Evolutionary conservation across 2,797 vertebrate genomes (phyloP), one percentile per base, ranked within the genome.

Genomic region (Schizopygopsis malacanthus): DNA sequence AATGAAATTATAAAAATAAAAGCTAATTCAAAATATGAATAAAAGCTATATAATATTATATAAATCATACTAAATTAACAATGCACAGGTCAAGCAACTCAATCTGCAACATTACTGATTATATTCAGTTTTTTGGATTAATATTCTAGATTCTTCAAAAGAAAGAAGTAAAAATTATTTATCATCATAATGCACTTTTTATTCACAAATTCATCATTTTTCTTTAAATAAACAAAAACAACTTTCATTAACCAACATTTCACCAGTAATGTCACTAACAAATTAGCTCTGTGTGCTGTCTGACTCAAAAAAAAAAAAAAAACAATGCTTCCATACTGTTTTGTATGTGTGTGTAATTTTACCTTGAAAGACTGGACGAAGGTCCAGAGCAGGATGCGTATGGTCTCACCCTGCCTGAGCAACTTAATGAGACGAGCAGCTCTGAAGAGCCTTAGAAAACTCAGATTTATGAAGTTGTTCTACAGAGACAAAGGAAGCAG

Each of bases 361-460:
- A 98, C 97, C 97, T 99, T 98, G 92, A 99, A 98, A 67, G 98
- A 98, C 88, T 98, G 97, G 82, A 98, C 97, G 54, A 99, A 99
- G 88, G 98, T 98, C 98, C 98, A 99, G 86, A 99, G 97, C 83
- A 98, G 94, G 92, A 98, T 99, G 88, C 98, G 97, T 89, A 99
- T 99, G 92, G 98, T 98, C 92, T 98, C 98, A 83, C 98, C 98
- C 92, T 99, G 98, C 86, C 98, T 95, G 87, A 99, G 96, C 52
- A 98, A 96, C 91, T 99, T 99, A 95, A 99, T 99, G 93, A 99
- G 97, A 79, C 98, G 97, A 70, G 98, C 97, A n/a, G 98, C 98
- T 75, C 98, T 96, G 94, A 99, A 99, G 88, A 99, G 96, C 92
- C 97, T 96, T 90, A 99, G 96, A 94, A 99, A 98, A 91, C 98